Conservation (phyloP, 1,140 invertebrate genomes). For the Diorhabda elongata region DNA sequence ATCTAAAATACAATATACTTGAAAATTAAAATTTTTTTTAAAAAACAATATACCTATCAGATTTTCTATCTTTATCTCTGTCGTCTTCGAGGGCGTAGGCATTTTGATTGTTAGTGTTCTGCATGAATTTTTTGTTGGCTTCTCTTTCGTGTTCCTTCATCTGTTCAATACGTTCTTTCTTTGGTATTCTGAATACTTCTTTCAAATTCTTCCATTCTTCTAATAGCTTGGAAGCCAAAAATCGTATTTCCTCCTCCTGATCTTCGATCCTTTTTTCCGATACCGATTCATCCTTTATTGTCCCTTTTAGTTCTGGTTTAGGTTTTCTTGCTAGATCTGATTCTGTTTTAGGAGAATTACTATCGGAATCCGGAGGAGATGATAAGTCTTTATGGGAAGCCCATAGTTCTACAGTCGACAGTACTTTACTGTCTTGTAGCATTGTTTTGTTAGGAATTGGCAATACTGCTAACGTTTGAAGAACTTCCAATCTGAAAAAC, state of each 20-base stretch:
- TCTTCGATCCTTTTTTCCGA: conserved; percentile 24
- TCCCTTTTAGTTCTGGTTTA: conserved; percentile 18
- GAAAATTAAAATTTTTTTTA: neutral
- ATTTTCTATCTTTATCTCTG: conserved; percentile 40
- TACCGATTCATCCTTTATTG: conserved; percentile 16
- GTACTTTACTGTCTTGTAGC: conserved; percentile 86
- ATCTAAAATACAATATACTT: neutral
- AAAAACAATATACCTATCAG: conserved; percentile 33
- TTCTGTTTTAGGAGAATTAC: conserved; percentile 41
- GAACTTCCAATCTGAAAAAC: conserved; percentile 62
- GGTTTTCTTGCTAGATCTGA: conserved; percentile 19
- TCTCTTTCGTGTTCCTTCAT: conserved; percentile 91
- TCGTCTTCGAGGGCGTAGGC: conserved; percentile 34
- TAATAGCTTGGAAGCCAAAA: conserved; percentile 63
- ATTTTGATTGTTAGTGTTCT: conserved; percentile 20
- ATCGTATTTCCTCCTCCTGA: conserved; percentile 40
- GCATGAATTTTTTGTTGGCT: conserved; percentile 58
- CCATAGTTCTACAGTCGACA: conserved; percentile 79
- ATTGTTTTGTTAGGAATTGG: conserved; percentile 92
- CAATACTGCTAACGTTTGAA: conserved; percentile 75
- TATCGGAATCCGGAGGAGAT: conserved; percentile 49
- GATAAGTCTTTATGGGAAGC: conserved; percentile 48
- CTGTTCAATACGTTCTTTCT: conserved; percentile 87
- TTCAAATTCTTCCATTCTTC: conserved; percentile 76
- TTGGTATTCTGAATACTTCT: conserved; percentile 90